Percentiles rank a stretch among this genome's conserved stretches.
phyloP scores from a whole-genome alignment of 1,140 invertebrate genomes.

The Phenacoccus solenopsis region DNA sequence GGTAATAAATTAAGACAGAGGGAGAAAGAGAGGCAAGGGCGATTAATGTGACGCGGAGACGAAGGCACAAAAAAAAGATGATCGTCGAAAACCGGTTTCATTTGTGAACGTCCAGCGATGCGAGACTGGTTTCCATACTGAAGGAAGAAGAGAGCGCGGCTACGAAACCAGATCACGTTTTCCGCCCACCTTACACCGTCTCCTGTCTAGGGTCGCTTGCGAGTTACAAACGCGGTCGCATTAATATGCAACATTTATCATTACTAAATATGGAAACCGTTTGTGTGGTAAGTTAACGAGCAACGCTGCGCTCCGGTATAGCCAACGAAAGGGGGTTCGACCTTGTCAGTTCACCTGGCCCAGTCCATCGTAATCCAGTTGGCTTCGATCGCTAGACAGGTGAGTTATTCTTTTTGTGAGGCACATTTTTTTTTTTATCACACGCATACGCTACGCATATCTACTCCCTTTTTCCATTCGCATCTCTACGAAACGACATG shows the following conservation, averaged over 20 bases:
- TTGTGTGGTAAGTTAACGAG: neutral
- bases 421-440: too few species aligned
- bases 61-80: neutral
- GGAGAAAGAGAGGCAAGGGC: neutral
- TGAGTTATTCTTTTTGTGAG: constrained; percentile 2
- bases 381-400: neutral
- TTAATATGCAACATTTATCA: constrained; percentile 3
- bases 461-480: too few species aligned
- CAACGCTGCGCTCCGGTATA: neutral
- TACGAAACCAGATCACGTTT: neutral
- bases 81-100: neutral
- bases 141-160: neutral
- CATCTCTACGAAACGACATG: too few species aligned
- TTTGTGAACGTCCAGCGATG: neutral
- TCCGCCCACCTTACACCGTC: neutral
- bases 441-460: too few species aligned
- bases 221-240: neutral
- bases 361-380: neutral
- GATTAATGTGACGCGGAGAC: neutral
- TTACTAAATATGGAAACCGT: constrained; percentile 2
- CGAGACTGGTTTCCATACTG: neutral
- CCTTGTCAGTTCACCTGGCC: neutral
- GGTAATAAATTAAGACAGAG: neutral
- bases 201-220: neutral
- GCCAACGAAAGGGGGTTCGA: neutral